Percentiles rank a stretch among this genome's conserved stretches.
Conservation (phyloP, 2,888 invertebrate species). For the Desoria tigrina region DNA sequence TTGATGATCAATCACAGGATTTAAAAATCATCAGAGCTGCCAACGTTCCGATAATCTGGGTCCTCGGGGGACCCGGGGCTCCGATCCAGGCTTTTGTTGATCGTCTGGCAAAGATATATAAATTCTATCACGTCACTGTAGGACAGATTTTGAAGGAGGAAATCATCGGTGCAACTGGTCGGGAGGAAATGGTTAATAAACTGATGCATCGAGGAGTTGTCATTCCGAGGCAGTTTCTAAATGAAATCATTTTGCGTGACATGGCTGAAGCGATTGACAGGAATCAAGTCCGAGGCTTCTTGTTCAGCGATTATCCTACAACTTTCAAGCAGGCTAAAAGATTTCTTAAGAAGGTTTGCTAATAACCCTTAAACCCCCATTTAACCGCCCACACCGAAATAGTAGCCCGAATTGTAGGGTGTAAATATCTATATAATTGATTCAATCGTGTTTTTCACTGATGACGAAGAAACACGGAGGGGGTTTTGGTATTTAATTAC, state of each 20-base stretch:
- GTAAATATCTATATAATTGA: no score
- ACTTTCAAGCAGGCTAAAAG: constrained; percentile 17
- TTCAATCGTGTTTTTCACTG: no score
- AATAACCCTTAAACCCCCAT: neutral
- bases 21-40: constrained; percentile 5
- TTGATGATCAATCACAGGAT: constrained; percentile 18
- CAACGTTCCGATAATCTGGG: constrained; percentile 28
- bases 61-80: constrained; percentile 24
- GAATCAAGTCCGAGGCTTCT: constrained; percentile 24
- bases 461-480: no score
- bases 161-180: constrained; percentile 16
- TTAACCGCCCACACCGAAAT: no score
- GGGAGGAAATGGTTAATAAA: constrained; percentile 21
- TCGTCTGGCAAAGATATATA: constrained; percentile 23
- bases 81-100: constrained; percentile 22
- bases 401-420: neutral
- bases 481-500: no score
- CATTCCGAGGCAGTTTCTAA: constrained; percentile 27
- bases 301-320: constrained; percentile 27
- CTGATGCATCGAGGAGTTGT: constrained; percentile 31
- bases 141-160: constrained; percentile 30
- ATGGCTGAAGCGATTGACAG: constrained; percentile 26
- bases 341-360: constrained; percentile 17
- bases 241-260: constrained; percentile 26
- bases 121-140: constrained; percentile 20